These are phyloP conservation scores for Todiramphus saurophagus DNA, from an alignment of 2,113 vertebrate genomes.

Conservation along the genomic window DNA sequence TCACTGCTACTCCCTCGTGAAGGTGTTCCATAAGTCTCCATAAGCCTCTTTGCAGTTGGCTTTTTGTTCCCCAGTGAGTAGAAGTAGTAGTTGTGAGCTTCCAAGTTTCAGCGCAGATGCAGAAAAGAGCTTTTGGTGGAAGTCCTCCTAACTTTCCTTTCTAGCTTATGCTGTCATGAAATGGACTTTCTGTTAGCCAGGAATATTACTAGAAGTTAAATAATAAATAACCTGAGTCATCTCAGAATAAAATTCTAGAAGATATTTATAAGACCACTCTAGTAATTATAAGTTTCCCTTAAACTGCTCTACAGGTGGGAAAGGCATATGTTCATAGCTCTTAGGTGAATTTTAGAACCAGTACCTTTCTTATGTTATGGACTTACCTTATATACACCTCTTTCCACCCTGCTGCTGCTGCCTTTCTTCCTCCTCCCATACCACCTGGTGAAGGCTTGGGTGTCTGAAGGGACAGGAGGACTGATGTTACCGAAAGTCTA, in stretches of 20 bases:
- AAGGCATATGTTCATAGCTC: background rate
- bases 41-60: background rate
- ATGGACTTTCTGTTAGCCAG: background rate
- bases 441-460: background rate
- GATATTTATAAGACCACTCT: background rate
- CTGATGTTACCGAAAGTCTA: rapidly evolving
- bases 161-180: background rate
- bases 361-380: background rate
- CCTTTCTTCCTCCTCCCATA: background rate
- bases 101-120: background rate
- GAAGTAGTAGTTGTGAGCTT: background rate
- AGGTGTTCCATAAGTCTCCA: background rate
- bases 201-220: background rate
- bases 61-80: background rate
- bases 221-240: background rate
- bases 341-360: background rate
- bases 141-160: background rate
- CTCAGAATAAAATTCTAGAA: background rate
- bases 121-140: background rate
- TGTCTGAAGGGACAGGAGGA: background rate
- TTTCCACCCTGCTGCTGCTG: background rate
- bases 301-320: background rate
- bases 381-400: background rate
- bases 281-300: background rate
- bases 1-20: background rate